A percentile compares a stretch with the other conserved stretches of the same genome.
These are phyloP conservation scores for Otocyon megalotis DNA, from an alignment of 2,113 vertebrate species.

Conservation along the genomic window DNA sequence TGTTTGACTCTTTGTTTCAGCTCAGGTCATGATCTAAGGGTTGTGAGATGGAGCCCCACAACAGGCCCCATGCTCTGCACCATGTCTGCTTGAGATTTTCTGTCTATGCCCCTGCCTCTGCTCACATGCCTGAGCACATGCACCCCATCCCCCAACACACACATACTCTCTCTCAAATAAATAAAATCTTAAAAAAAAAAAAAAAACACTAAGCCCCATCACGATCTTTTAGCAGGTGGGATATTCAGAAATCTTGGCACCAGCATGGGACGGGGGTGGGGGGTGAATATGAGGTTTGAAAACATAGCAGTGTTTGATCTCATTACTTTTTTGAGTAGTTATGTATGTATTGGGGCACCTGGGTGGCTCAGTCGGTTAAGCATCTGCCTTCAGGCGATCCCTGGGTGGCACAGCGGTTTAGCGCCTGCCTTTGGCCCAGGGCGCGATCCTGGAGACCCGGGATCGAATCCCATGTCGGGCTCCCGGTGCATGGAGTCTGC, in stretches of 20 bases:
- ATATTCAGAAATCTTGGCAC: neutral
- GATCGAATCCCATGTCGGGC: too few species aligned
- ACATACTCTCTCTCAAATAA: neutral
- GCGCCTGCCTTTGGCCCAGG: too few species aligned
- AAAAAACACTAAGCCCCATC: neutral
- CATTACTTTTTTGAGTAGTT: neutral
- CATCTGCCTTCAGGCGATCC: too few species aligned
- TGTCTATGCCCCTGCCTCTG: neutral
- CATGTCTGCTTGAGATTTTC: neutral
- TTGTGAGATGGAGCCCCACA: neutral
- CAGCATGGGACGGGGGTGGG: neutral
- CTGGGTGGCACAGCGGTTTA: too few species aligned
- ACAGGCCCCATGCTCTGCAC: neutral
- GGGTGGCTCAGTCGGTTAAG: too few species aligned
- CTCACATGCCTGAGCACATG: neutral
- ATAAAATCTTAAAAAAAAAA: neutral
- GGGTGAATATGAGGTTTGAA: neutral
- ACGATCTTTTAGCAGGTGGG: neutral
- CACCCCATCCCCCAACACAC: too few species aligned
- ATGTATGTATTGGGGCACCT: too few species aligned
- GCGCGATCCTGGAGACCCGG: too few species aligned
- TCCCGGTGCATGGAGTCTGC: too few species aligned
- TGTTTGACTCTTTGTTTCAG: neutral
- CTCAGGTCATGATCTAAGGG: neutral
- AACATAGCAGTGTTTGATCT: conserved; percentile 5